Percentiles rank a stretch among this genome's conserved stretches.
These are phyloP conservation scores for Clarias pachynema DNA, from an alignment of 2,797 vertebrate genomes.

Conservation along the genomic window DNA sequence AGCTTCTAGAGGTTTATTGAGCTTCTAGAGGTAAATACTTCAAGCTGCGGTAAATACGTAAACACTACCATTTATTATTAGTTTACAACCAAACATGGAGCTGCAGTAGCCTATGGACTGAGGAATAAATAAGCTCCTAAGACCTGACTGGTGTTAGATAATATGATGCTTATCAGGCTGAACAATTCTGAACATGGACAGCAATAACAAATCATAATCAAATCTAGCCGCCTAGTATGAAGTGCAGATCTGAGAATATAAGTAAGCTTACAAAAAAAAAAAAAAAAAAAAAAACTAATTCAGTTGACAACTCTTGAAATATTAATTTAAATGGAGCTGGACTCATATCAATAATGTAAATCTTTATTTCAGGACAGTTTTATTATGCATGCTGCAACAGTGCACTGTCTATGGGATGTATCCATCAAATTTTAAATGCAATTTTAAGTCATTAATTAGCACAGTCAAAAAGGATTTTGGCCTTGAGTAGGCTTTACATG, in stretches of 20 bases:
- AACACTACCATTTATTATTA: neutral
- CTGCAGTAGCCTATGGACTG: neutral
- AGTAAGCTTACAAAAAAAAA: neutral
- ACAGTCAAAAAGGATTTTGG: too few species aligned
- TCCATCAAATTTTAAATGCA: neutral
- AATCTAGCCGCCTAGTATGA: neutral
- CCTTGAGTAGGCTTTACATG: too few species aligned
- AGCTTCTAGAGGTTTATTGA: neutral
- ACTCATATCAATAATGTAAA: neutral
- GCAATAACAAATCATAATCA: neutral
- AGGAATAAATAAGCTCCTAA: neutral
- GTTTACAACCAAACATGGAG: slow-evolving; percentile 8
- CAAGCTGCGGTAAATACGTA: neutral
- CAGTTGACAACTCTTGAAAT: neutral
- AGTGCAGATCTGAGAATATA: neutral
- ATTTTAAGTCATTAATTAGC: neutral
- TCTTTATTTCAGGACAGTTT: neutral
- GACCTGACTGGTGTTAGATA: neutral
- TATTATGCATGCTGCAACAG: neutral
- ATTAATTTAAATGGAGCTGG: neutral
- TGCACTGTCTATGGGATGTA: neutral
- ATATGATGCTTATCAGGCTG: neutral
- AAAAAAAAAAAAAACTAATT: neutral
- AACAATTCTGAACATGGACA: neutral
- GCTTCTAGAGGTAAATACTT: neutral